Evolutionary conservation across 2,113 vertebrate genomes (phyloP).

Genomic region (Salvelinus fontinalis): DNA sequence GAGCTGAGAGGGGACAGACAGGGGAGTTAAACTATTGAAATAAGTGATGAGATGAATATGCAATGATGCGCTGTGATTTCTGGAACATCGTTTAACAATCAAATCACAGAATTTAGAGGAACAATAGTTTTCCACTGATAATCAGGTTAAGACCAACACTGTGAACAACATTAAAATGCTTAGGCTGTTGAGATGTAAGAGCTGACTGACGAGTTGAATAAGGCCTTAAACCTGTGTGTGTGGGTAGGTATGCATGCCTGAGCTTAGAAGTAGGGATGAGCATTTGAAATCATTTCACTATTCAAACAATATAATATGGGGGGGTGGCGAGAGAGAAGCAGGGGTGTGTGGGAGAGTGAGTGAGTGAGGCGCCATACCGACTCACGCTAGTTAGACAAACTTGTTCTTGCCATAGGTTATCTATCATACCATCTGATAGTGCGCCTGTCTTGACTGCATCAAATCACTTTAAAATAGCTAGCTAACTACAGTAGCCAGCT

Average conservation of each 20-base stretch:
- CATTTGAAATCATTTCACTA: no score
- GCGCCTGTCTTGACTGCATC: no score
- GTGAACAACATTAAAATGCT: background rate
- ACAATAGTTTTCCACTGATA: background rate
- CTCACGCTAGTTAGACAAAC: no score
- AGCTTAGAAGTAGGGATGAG: no score
- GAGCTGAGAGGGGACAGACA: conserved; percentile 71
- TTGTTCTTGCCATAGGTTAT: no score
- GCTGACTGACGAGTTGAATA: background rate
- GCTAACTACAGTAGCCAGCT: no score
- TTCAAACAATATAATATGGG: no score
- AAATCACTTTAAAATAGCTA: no score
- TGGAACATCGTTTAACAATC: background rate
- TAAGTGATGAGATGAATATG: background rate
- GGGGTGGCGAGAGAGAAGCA: no score
- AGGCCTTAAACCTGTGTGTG: background rate
- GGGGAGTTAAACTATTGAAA: background rate
- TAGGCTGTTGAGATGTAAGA: background rate
- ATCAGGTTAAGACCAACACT: background rate
- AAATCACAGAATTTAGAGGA: background rate
- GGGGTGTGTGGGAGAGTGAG: background rate
- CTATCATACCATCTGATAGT: no score
- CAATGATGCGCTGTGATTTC: background rate
- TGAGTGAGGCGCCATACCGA: no score
- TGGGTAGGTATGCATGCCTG: background rate